Base-by-base conservation (phyloP, 37 sponge, comb jelly and placozoan genomes). In the Mnemiopsis leidyi region DNA sequence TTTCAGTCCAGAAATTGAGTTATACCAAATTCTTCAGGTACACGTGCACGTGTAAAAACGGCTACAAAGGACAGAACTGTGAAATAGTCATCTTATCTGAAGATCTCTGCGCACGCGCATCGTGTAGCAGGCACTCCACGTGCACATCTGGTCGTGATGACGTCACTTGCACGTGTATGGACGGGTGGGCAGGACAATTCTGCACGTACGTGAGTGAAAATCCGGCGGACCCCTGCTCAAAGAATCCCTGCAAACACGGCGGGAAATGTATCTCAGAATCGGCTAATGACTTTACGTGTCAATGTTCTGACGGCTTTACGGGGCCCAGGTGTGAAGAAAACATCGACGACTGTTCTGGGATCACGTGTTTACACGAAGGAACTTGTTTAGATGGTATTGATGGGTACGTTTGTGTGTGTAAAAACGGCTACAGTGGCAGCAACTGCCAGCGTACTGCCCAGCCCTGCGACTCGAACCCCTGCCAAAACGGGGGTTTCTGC, bases 111-210 rank as follows among this genome's bases (percentile, higher is more conserved):
- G 90, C 33, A 20, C 24, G 23, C 3, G 33, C 90, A 13, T 37
- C 61, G 0, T 85, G 90, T 21, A 33, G 61, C 25, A 35, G 90
- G 0, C 40, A 85, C 61, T 85, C 90, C 61, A n/a, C 61, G 36
- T 85, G 90, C 30, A 85, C 90, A 2, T 40, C 61, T 13, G 90
- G 90, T 7, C 21, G 21, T 38, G 61, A 40, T 13, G 61, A 85
- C 90, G 90, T 85, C 25, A 85, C 90, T 13, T 85, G 90, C 90
- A 85, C 90, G 48, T 85, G 90, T 61, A 33, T 23, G 40, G 90
- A 38, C 20, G 90, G 90, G 61, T 85, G 90, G 90, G 90, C 38
- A 2, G 90, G 90, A 0, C 2, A n/a, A 39, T 37, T 36, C 90
- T 85, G 90, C 61, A 85, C 90, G 29, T 85, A 32, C 61, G 61